Percentiles rank a stretch among this genome's conserved stretches.
Evolutionary conservation across 2,113 vertebrate genomes (phyloP).

Genomic region (Myotis yumanensis): DNA sequence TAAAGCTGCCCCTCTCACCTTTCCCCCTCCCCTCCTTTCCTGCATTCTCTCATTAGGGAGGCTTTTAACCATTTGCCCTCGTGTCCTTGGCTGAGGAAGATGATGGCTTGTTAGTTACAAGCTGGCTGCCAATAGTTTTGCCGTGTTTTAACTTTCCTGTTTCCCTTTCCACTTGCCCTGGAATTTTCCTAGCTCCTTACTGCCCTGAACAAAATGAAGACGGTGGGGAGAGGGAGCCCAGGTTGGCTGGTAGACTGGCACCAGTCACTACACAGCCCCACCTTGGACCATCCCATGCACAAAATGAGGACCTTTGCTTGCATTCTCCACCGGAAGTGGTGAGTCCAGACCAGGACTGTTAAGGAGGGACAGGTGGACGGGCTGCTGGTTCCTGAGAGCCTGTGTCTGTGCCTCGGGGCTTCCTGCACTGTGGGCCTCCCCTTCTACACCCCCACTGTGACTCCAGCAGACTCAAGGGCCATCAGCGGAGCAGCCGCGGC

Average conservation of each 20-base stretch:
- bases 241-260: no score
- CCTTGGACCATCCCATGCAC: background rate
- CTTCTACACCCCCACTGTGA: accelerated
- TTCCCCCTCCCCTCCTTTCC: no score
- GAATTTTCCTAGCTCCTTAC: no score
- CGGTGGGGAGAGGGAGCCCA: background rate
- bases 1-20: no score
- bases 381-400: background rate
- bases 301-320: accelerated
- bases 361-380: background rate
- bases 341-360: background rate
- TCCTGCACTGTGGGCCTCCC: background rate
- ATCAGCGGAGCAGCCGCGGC: accelerated
- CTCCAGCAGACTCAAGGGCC: background rate
- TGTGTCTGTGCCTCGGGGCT: background rate
- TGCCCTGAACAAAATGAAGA: no score
- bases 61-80: no score
- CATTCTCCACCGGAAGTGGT: background rate
- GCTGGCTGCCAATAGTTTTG: no score
- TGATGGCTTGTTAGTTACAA: no score
- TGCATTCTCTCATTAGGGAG: no score
- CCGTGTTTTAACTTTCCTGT: no score
- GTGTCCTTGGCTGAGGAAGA: no score
- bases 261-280: accelerated
- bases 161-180: no score